phyloP scores from a whole-genome alignment of 2,113 vertebrate genomes.

The Podarcis raffonei region DNA sequence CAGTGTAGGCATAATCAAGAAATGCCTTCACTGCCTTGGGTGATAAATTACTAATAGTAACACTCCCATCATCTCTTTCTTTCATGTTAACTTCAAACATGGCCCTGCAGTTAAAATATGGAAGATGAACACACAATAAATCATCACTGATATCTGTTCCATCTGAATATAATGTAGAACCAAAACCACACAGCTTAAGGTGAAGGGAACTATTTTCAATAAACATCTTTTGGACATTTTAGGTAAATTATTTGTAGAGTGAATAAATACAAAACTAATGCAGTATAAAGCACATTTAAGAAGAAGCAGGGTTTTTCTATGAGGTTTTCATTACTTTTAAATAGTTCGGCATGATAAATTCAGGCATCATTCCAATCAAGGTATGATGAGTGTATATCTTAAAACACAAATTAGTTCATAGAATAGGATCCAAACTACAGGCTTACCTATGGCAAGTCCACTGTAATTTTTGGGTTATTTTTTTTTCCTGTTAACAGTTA shows the following conservation, averaged over 20 bases:
- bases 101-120: conserved; percentile 80
- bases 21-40: conserved; percentile 85
- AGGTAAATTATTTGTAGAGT: not conserved
- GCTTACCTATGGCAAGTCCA: not conserved
- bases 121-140: conserved; percentile 55
- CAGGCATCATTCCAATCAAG: not conserved
- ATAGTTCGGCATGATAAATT: not conserved
- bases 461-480: not conserved
- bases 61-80: conserved; percentile 90
- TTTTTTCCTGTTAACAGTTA: not conserved
- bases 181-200: not conserved
- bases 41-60: conserved; percentile 89
- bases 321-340: not conserved
- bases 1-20: conserved; percentile 96
- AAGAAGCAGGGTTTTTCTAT: not conserved
- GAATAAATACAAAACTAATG: not conserved
- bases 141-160: conserved; percentile 32
- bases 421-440: not conserved
- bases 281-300: not conserved
- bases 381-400: not conserved
- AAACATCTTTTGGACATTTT: not conserved
- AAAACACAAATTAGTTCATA: not conserved
- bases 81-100: conserved; percentile 98
- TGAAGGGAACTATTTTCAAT: not conserved
- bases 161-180: conserved; percentile 18